Conservation (phyloP, 2,113 vertebrate species). For the Centropus bengalensis region DNA sequence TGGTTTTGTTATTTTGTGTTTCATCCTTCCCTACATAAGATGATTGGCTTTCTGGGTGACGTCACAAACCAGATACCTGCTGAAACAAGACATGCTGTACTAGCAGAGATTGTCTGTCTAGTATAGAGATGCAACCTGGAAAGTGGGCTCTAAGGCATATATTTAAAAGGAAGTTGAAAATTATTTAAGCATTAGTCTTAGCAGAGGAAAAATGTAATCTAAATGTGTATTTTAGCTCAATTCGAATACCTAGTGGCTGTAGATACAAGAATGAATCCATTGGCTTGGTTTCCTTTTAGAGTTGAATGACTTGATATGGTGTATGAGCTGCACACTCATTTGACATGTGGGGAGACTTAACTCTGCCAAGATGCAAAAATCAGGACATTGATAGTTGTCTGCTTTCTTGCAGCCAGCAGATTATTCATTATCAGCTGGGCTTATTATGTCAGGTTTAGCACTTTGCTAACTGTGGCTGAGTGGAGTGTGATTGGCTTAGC, state of each 20-base stretch:
- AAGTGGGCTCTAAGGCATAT: not conserved
- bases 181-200: constrained; percentile 27
- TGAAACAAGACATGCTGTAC: not conserved
- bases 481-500: not conserved
- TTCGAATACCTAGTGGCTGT: constrained; percentile 19
- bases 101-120: not conserved
- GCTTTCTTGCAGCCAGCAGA: not conserved
- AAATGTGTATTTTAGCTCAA: constrained; percentile 16
- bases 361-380: not conserved
- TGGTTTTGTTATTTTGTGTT: not conserved
- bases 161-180: constrained; percentile 35
- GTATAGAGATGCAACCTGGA: not conserved
- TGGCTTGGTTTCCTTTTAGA: not conserved
- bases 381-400: not conserved
- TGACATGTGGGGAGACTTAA: constrained; percentile 26
- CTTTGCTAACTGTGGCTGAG: not conserved
- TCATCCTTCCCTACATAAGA: not conserved
- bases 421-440: not conserved
- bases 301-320: not conserved
- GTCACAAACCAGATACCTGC: not conserved
- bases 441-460: constrained; percentile 6
- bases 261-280: not conserved
- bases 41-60: not conserved
- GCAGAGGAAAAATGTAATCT: not conserved
- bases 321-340: not conserved